Evolutionary conservation across 2,797 vertebrate genomes (phyloP).

Genomic region (Bovichtus diacanthus): DNA sequence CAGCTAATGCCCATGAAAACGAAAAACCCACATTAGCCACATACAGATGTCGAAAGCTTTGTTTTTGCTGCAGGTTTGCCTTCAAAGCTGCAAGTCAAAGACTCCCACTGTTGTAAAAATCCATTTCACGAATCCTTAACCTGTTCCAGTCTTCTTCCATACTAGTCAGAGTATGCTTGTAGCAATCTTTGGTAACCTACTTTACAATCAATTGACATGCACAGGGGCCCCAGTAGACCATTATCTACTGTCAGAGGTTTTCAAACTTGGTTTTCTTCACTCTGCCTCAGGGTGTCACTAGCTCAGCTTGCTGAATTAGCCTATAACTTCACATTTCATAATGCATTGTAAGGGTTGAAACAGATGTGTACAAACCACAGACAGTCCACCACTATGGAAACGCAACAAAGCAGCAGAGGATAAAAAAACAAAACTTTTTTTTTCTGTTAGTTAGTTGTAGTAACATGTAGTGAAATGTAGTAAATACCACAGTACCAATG

Average conservation of each 20-base stretch:
- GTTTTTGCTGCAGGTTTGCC: slow-evolving; percentile 51
- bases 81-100: slow-evolving; percentile 54
- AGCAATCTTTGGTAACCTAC: neutral
- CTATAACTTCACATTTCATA: neutral
- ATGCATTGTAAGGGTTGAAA: neutral
- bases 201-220: neutral
- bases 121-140: slow-evolving; percentile 46
- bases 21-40: slow-evolving; percentile 41
- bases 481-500: neutral
- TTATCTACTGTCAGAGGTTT: neutral
- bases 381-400: neutral
- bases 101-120: slow-evolving; percentile 54
- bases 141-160: slow-evolving; percentile 34
- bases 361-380: neutral
- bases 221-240: neutral
- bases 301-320: too few relatives aligned
- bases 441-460: neutral
- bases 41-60: slow-evolving; percentile 52
- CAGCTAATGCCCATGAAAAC: slow-evolving; percentile 26
- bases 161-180: neutral
- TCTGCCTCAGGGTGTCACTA: neutral
- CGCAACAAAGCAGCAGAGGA: neutral
- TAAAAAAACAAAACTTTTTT: neutral
- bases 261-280: neutral
- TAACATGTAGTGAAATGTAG: too few relatives aligned